phyloP scores from a whole-genome alignment of 2,888 invertebrate genomes.

The Tiliacea citrago region DNA sequence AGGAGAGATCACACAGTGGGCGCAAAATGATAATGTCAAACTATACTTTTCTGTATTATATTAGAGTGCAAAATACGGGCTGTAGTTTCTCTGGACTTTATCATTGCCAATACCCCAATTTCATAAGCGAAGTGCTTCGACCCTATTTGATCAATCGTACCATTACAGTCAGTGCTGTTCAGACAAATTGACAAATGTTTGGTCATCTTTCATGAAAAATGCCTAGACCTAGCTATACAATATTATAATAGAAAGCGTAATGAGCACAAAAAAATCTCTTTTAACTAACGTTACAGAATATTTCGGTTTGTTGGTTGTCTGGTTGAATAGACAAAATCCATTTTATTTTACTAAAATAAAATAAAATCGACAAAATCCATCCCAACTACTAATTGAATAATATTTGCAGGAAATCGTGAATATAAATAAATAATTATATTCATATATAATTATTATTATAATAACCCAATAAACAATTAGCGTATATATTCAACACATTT shows the following conservation, averaged over 20 bases:
- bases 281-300: neutral
- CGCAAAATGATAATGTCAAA: neutral
- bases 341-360: too few species aligned
- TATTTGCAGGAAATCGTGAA: neutral
- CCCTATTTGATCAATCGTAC: neutral
- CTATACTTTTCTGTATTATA: neutral
- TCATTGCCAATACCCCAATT: constrained; percentile 8
- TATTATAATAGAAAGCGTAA: neutral
- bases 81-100: neutral
- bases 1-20: neutral
- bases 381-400: neutral
- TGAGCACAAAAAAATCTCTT: neutral
- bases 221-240: neutral
- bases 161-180: neutral
- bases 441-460: neutral
- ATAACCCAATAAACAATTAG: neutral
- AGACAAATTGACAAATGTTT: neutral
- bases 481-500: neutral
- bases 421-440: neutral
- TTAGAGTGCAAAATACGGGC: neutral
- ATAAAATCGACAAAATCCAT: neutral
- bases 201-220: neutral
- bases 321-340: neutral
- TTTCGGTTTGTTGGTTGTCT: neutral
- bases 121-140: neutral